Evolutionary conservation across 1,140 invertebrate species (phyloP).

Genomic region (Penaeus indicus): DNA sequence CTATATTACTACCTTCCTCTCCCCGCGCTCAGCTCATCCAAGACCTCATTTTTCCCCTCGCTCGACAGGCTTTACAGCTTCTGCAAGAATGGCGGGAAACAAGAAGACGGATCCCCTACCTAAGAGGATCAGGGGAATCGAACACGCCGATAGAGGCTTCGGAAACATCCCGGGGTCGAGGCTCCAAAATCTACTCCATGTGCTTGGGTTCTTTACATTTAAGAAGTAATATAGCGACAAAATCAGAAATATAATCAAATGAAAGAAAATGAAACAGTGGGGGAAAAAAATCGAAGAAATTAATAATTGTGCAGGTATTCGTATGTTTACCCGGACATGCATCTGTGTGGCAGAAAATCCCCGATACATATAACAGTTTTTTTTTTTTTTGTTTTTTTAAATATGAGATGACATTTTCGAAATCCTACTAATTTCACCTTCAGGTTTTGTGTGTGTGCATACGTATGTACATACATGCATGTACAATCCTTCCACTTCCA

Average conservation of each 20-base stretch:
- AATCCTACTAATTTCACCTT: too few relatives aligned
- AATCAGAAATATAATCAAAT: slow-evolving; percentile 7
- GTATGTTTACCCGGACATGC: too few relatives aligned
- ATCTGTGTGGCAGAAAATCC: too few relatives aligned
- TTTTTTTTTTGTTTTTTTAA: too few relatives aligned
- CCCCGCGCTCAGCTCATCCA: slow-evolving; percentile 48
- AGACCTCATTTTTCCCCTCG: slow-evolving; percentile 58
- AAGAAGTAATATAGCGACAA: not conserved
- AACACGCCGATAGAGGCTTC: not conserved
- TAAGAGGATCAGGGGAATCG: slow-evolving; percentile 29
- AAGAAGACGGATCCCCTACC: slow-evolving; percentile 52
- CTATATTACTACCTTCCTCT: slow-evolving; percentile 63
- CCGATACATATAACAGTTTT: too few relatives aligned
- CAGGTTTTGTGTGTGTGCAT: not conserved
- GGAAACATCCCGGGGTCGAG: not conserved
- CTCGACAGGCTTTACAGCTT: slow-evolving; percentile 50
- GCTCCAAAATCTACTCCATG: not conserved
- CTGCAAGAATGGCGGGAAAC: slow-evolving; percentile 36
- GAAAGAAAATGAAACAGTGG: too few relatives aligned
- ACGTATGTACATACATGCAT: not conserved
- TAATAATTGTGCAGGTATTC: too few relatives aligned
- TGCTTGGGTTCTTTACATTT: too few relatives aligned
- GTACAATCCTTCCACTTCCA: not conserved
- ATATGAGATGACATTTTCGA: too few relatives aligned
- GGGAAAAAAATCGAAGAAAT: not conserved